These are phyloP conservation scores for Drosophila subobscura DNA, from an alignment of 1,140 invertebrate species.

Conservation along the genomic window DNA sequence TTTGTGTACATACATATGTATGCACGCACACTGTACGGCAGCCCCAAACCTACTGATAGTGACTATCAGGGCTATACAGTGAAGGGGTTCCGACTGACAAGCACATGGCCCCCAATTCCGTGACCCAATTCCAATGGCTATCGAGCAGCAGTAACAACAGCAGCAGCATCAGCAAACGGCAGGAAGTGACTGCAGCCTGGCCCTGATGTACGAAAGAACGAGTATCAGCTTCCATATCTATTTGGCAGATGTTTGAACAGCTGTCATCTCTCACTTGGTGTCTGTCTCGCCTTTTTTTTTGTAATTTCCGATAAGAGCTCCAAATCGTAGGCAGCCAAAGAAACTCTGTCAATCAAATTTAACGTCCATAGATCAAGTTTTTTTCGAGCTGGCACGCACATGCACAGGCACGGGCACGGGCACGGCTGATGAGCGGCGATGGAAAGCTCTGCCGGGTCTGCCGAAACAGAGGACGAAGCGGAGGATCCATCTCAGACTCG, in stretches of 20 bases:
- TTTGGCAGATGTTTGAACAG: constrained; percentile 35
- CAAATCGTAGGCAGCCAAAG: no score
- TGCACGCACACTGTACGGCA: no score
- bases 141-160: no score
- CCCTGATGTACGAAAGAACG: background rate
- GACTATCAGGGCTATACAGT: constrained; percentile 12
- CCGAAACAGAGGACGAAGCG: no score
- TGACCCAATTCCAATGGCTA: constrained; percentile 34
- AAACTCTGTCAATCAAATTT: no score
- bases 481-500: background rate
- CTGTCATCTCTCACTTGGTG: constrained; percentile 8
- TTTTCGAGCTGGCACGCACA: no score
- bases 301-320: background rate
- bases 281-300: background rate
- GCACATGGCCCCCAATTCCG: constrained; percentile 25
- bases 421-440: no score
- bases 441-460: no score
- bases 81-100: background rate
- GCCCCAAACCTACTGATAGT: constrained; percentile 26
- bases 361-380: no score
- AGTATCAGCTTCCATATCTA: constrained; percentile 1
- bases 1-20: no score
- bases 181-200: background rate
- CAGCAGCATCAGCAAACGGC: background rate
- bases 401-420: no score